Percentiles rank a stretch among this genome's conserved stretches.
Conservation (phyloP, 2,113 vertebrate genomes). For the Mola mola region DNA sequence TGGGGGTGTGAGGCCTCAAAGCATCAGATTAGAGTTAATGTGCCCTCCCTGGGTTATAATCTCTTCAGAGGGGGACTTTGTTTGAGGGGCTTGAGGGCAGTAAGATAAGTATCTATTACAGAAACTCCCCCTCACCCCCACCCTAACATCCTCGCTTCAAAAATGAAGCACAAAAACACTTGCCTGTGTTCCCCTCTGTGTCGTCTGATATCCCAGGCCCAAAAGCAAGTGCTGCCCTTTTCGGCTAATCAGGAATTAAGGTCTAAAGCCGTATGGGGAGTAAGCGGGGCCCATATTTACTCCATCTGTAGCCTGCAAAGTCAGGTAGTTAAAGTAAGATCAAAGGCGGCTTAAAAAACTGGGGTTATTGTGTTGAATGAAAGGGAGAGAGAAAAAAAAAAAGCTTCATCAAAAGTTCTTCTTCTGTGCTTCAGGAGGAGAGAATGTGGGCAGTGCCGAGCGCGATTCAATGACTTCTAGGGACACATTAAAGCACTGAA, state of each 20-base stretch:
- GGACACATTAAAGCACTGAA: too few species aligned
- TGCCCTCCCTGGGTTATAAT: slow-evolving; percentile 87
- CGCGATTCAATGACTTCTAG: too few species aligned
- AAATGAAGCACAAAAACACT: slow-evolving; percentile 83
- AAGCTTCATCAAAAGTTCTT: slow-evolving; percentile 30
- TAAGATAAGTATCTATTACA: slow-evolving; percentile 90
- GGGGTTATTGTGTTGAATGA: slow-evolving; percentile 50
- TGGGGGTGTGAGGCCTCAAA: slow-evolving; percentile 81
- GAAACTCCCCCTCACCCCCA: slow-evolving; percentile 75
- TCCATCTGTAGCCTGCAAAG: slow-evolving; percentile 83
- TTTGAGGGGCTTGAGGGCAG: slow-evolving; percentile 85
- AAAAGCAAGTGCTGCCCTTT: slow-evolving; percentile 84
- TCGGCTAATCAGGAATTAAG: slow-evolving; percentile 85
- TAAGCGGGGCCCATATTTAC: slow-evolving; percentile 82
- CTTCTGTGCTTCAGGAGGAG: slow-evolving; percentile 1
- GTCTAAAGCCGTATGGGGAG: slow-evolving; percentile 80
- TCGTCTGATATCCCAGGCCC: slow-evolving; percentile 79
- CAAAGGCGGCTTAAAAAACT: slow-evolving; percentile 76
- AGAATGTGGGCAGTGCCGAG: slow-evolving; percentile 10
- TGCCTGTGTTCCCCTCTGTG: slow-evolving; percentile 76
- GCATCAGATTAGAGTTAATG: slow-evolving; percentile 88
- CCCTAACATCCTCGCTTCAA: slow-evolving; percentile 74
- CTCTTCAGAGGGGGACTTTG: slow-evolving; percentile 87
- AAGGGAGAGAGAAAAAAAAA: not conserved
- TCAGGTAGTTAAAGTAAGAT: slow-evolving; percentile 75